Evolutionary conservation across 2,888 invertebrate genomes (phyloP), one percentile per base, ranked within the genome.

Genomic region (Malachius bipustulatus): DNA sequence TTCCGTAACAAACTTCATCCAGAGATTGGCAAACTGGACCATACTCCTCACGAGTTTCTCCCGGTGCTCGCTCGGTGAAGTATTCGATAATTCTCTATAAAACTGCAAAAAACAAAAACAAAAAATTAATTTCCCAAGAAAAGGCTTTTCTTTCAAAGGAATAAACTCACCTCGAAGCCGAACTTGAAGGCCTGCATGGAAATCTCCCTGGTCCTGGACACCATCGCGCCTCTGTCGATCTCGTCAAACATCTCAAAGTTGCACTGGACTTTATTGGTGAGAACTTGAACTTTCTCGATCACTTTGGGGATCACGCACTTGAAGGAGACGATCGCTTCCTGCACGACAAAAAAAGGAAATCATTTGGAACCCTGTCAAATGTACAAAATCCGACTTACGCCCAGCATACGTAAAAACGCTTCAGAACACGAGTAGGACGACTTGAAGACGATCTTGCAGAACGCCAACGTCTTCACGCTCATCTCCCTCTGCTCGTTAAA

Each of bases 1-100:
- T 51, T 80, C 77, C 44, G 76, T 72, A 1, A 88, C 89, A 59
- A 91, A 93, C 37, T 71, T 69, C 84, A 91, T 90, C 93, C 93
- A 93, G 55, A 83, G 74, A 47, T 73, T 70, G 6, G 82, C 81
- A 57, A 84, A 82, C 24, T 68, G 62, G 3, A 82, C 71, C 48
- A 83, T 68, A 38, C 74, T 71, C 16, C 67, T 52, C 0, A 76
- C 71, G 16, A 82, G 56, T 43, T 65, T 56, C 8, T 50, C 62
- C 55, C 46, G 47, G 14, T 53, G 47, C n/a, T 52, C 36, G 39
- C 64, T 64, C 34, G 64, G 60, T 24, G 77, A 72, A 38, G 81
- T 67, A 11, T 79, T 72, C 34, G 75, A 74, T 39, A 82, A 67
- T 58, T 84, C 82, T 51, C 75, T 78, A 61, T 83, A 77, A 48